These are phyloP conservation scores for Onthophagus sagittarius DNA, from an alignment of 2,888 invertebrate species.

Conservation along the genomic window DNA sequence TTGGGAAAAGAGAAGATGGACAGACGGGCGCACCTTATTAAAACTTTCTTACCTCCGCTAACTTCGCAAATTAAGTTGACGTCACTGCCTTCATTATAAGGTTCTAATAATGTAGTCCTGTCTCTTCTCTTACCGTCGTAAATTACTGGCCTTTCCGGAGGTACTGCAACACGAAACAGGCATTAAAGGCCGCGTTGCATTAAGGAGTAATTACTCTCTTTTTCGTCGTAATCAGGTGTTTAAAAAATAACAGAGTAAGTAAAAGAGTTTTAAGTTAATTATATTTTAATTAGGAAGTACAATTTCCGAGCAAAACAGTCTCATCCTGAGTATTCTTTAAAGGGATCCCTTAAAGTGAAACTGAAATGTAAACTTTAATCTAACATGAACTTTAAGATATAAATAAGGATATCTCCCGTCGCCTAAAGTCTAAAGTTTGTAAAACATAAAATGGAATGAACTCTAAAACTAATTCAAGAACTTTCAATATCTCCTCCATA, in stretches of 20 bases:
- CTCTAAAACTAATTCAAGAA: not conserved
- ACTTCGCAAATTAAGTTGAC: slow-evolving; percentile 80
- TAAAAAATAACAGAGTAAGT: not conserved
- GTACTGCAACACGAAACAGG: slow-evolving; percentile 60
- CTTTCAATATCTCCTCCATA: not conserved
- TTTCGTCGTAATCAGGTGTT: not conserved
- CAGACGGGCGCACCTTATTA: slow-evolving; percentile 19
- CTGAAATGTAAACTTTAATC: not conserved
- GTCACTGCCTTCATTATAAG: slow-evolving; percentile 82
- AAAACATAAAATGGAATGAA: not conserved
- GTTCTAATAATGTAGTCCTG: slow-evolving; percentile 69
- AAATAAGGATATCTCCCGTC: not conserved
- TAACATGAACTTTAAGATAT: not conserved
- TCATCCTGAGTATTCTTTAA: no score
- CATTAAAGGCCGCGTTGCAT: slow-evolving; percentile 24
- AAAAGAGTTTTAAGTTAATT: no score
- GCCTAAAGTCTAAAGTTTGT: not conserved
- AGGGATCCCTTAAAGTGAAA: no score
- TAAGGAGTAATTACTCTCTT: slow-evolving; percentile 17
- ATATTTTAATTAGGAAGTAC: no score
- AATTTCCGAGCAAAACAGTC: no score
- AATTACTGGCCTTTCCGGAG: slow-evolving; percentile 77
- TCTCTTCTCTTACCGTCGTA: slow-evolving; percentile 76
- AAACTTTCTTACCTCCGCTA: slow-evolving; percentile 64
- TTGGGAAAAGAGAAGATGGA: not conserved